A percentile compares a stretch with the other conserved stretches of the same genome.
Conservation (phyloP, 1,140 invertebrate genomes). For the Drosophila bocki region DNA sequence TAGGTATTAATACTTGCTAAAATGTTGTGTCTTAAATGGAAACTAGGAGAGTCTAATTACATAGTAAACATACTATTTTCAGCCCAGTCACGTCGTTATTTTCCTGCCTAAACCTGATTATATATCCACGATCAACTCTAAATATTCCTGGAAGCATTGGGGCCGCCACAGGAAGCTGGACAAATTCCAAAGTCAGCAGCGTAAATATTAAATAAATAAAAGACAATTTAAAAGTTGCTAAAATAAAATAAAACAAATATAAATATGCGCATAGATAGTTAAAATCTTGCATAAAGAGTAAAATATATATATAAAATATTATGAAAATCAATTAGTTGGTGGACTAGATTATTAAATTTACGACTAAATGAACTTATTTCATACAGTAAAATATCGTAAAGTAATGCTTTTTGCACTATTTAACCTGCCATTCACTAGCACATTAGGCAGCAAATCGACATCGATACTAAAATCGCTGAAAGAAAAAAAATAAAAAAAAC, state of each 20-base stretch:
- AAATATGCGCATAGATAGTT: too few relatives aligned
- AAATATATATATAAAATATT: not conserved
- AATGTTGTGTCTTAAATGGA: not conserved
- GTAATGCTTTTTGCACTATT: not conserved
- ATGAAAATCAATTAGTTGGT: not conserved
- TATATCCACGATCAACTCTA: conserved; percentile 1
- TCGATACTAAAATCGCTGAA: conserved; percentile 57
- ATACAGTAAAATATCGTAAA: conserved; percentile 1
- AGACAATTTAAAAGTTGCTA: not conserved
- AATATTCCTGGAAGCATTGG: conserved; percentile 13
- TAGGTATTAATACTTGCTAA: too few relatives aligned
- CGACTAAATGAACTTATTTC: not conserved
- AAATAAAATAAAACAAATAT: not conserved
- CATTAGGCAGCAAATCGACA: conserved; percentile 83
- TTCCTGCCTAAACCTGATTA: conserved; percentile 27
- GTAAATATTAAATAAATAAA: not conserved
- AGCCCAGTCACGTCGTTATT: conserved; percentile 17
- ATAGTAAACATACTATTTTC: not conserved
- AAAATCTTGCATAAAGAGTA: not conserved
- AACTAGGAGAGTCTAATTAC: conserved; percentile 6
- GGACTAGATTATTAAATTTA: not conserved
- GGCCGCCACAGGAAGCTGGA: conserved; percentile 35
- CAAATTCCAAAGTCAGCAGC: not conserved
- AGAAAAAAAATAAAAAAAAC: not conserved
- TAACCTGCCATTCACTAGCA: conserved; percentile 70